These are phyloP conservation scores for Boleophthalmus pectinirostris DNA, from an alignment of 2,113 vertebrate genomes.

Conservation along the genomic window DNA sequence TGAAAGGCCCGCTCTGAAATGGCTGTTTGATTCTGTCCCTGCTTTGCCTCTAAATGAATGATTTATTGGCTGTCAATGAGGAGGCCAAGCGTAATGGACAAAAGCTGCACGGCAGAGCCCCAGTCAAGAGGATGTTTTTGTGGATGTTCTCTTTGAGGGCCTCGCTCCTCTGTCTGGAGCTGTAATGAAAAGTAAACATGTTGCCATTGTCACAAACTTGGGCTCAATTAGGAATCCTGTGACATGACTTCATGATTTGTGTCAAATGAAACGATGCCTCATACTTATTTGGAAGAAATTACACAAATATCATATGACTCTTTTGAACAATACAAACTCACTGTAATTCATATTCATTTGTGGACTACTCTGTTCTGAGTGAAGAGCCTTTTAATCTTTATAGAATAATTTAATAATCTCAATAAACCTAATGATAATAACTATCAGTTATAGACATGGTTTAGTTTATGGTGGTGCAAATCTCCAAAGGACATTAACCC, in stretches of 20 bases:
- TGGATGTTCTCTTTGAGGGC: slow-evolving; percentile 76
- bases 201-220: slow-evolving; percentile 37
- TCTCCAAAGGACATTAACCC: background rate
- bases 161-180: slow-evolving; percentile 61
- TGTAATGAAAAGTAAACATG: slow-evolving; percentile 75
- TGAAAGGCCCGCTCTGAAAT: slow-evolving; percentile 75
- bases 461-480: background rate
- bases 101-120: slow-evolving; percentile 73
- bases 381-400: background rate
- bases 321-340: background rate
- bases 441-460: background rate
- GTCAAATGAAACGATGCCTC: slow-evolving; percentile 7
- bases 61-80: slow-evolving; percentile 82
- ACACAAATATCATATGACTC: slow-evolving; percentile 4
- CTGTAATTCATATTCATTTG: background rate
- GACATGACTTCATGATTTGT: slow-evolving; percentile 38
- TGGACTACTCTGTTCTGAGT: background rate
- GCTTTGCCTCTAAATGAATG: slow-evolving; percentile 82
- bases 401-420: background rate
- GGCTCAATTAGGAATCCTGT: slow-evolving; percentile 38
- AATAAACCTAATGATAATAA: background rate
- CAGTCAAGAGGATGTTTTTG: slow-evolving; percentile 77
- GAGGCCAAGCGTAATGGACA: slow-evolving; percentile 77
- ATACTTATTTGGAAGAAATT: slow-evolving; percentile 7
- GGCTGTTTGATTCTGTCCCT: slow-evolving; percentile 80